These are phyloP conservation scores for Nannobrachium achirus DNA, from an alignment of 2,113 vertebrate genomes.

Conservation along the genomic window DNA sequence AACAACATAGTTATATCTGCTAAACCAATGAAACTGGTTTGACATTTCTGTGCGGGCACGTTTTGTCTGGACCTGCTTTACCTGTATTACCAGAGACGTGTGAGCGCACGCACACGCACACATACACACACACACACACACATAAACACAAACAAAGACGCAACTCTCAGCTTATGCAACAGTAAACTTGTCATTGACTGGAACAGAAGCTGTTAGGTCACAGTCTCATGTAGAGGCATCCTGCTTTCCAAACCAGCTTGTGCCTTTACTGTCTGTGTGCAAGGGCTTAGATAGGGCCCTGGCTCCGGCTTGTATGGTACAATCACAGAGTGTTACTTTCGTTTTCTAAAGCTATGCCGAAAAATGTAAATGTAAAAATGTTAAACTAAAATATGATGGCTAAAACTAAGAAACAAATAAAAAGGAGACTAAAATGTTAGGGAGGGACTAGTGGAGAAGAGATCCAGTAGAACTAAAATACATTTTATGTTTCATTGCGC, in stretches of 20 bases:
- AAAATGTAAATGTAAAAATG: no score
- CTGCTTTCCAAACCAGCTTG: conserved; percentile 43
- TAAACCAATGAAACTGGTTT: no score
- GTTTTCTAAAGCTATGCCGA: no score
- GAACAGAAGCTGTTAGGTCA: conserved; percentile 33
- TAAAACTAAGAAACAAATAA: no score
- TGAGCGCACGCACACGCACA: not conserved
- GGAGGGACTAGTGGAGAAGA: no score
- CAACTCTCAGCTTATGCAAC: not conserved
- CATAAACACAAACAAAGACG: not conserved
- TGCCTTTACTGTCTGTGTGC: conserved; percentile 30
- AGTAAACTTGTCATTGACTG: conserved; percentile 40
- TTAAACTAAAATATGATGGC: no score
- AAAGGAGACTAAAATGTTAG: no score
- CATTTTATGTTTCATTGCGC: no score
- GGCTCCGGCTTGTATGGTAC: no score
- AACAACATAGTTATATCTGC: no score
- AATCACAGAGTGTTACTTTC: no score
- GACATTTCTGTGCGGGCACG: not conserved
- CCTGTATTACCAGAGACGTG: conserved; percentile 65
- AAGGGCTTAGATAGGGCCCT: conserved; percentile 12
- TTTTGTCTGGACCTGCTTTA: conserved; percentile 63
- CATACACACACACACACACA: not conserved
- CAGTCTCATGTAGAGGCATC: conserved; percentile 38
- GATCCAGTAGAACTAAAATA: no score